Conservation (phyloP, 2,797 vertebrate species). For the Tokudaia tokunoshimensis region DNA sequence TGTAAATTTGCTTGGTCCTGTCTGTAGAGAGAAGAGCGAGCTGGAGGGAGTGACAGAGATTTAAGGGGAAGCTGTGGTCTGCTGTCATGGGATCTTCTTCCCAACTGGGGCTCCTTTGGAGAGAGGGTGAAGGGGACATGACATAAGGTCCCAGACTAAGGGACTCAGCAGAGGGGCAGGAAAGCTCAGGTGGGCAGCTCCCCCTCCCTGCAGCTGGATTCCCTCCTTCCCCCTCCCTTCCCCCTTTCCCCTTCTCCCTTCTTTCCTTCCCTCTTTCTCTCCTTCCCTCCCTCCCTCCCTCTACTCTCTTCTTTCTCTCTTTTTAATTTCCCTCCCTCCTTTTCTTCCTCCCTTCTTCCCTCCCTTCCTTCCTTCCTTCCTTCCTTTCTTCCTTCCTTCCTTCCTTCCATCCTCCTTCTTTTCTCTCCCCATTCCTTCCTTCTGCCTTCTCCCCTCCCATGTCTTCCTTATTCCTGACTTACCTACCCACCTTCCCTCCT, state of each 20-base stretch:
- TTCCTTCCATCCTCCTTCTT: too few species aligned
- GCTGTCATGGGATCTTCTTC: constrained; percentile 24
- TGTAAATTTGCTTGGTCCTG: constrained; percentile 14
- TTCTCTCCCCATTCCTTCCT: not conserved
- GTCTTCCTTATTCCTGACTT: too few species aligned
- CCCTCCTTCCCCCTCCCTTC: not conserved
- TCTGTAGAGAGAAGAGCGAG: not conserved
- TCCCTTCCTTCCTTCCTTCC: too few species aligned
- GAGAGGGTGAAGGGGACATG: not conserved
- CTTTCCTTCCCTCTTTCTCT: accelerated
- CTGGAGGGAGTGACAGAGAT: not conserved
- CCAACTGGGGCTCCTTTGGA: constrained; percentile 4
- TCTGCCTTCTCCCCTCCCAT: accelerated
- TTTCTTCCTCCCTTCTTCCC: too few species aligned
- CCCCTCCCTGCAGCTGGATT: not conserved
- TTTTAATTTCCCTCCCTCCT: accelerated
- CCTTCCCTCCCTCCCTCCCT: too few species aligned
- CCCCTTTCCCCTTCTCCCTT: accelerated
- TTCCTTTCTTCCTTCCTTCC: too few species aligned
- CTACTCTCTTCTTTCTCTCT: accelerated
- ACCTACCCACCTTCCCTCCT: too few species aligned
- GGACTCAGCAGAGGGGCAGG: not conserved
- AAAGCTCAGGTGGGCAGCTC: not conserved
- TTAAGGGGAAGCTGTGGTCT: constrained; percentile 12
- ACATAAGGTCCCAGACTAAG: not conserved